Conservation (phyloP, 2,888 invertebrate species). For the Leptopilina syphax region DNA sequence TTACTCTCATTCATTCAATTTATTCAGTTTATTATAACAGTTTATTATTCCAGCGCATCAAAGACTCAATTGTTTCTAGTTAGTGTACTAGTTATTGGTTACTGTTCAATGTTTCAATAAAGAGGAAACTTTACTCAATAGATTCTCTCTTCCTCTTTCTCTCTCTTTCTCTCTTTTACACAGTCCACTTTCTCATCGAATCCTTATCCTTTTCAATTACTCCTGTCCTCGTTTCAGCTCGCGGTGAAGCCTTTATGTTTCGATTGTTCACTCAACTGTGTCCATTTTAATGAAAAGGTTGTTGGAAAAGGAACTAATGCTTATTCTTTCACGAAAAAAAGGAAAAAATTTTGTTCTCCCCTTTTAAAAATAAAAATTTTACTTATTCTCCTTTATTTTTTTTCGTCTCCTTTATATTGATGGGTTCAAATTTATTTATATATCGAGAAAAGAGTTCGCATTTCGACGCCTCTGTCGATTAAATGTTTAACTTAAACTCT, state of each 20-base stretch:
- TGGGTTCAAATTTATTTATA: background rate
- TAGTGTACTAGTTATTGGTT: conserved; percentile 8
- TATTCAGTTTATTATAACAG: background rate
- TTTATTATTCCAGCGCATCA: background rate
- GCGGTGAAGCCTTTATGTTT: conserved; percentile 31
- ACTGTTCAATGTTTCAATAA: background rate
- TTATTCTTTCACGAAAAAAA: background rate
- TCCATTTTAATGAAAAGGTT: conserved; percentile 23
- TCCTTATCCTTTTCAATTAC: conserved; percentile 30
- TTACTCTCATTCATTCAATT: background rate
- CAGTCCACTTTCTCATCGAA: conserved; percentile 36
- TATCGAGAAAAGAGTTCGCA: no score
- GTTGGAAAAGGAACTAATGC: background rate
- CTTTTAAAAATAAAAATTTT: background rate
- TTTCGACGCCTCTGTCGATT: no score
- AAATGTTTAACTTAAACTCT: no score
- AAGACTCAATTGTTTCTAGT: conserved; percentile 29
- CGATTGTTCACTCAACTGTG: conserved; percentile 30
- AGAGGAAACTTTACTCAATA: background rate
- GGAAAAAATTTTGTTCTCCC: background rate
- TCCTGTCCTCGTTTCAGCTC: conserved; percentile 24
- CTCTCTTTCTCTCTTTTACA: background rate
- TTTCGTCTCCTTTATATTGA: background rate
- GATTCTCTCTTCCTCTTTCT: background rate
- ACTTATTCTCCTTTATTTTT: background rate